Percentiles rank a stretch among this genome's conserved stretches.
phyloP scores from a whole-genome alignment of 2,113 vertebrate genomes.

The Probosciger aterrimus region DNA sequence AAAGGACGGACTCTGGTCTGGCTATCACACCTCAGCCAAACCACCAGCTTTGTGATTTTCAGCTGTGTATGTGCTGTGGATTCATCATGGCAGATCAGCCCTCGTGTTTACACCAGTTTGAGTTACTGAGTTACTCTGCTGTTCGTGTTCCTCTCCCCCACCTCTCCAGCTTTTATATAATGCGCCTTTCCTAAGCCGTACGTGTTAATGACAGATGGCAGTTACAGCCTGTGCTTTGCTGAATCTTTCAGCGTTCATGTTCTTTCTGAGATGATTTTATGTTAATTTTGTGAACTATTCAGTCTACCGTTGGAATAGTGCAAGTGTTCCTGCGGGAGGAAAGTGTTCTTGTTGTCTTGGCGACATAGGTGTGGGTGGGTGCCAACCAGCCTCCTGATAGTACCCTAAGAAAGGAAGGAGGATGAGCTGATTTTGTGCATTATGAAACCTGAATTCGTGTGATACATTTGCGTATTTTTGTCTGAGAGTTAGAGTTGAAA shows the following conservation, averaged over 20 bases:
- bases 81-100: neutral
- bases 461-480: neutral
- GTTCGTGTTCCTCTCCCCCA: neutral
- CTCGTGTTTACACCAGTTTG: neutral
- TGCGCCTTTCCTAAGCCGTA: conserved; percentile 19
- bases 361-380: conserved; percentile 51
- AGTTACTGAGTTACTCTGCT: neutral
- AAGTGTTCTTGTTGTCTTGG: conserved; percentile 54
- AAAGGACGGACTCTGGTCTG: neutral
- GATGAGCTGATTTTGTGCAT: neutral
- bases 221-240: conserved; percentile 48
- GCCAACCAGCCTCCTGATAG: conserved; percentile 7
- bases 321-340: conserved; percentile 28
- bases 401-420: conserved; percentile 3
- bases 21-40: neutral
- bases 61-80: neutral
- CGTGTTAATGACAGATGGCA: conserved; percentile 56
- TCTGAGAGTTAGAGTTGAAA: neutral
- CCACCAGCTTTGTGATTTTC: neutral
- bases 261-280: conserved; percentile 14
- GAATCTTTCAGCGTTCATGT: conserved; percentile 16
- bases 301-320: neutral
- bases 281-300: conserved; percentile 37
- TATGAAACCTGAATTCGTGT: conserved; percentile 40
- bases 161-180: conserved; percentile 36